A percentile compares a stretch with the other conserved stretches of the same genome.
phyloP scores from a whole-genome alignment of 2,113 vertebrate species.

The Coreoperca whiteheadi region DNA sequence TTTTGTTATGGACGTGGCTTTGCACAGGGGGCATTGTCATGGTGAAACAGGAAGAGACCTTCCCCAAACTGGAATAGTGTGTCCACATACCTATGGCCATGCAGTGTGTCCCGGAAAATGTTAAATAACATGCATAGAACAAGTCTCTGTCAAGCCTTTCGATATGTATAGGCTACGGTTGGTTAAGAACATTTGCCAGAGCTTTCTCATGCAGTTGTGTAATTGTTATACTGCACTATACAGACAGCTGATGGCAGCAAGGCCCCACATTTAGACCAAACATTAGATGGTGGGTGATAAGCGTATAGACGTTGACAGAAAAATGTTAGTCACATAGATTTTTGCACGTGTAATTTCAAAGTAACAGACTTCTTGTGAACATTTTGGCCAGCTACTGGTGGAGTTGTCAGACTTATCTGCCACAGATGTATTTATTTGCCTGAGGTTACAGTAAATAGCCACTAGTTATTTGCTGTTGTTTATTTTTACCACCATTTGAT shows the following conservation, averaged over 20 bases:
- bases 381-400: not conserved
- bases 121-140: not conserved
- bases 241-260: not conserved
- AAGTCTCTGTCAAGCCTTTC: not conserved
- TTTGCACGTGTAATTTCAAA: not conserved
- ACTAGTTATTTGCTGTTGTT: not conserved
- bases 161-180: too few relatives aligned
- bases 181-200: not conserved
- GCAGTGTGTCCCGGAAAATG: not conserved
- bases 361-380: not conserved
- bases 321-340: not conserved
- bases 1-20: not conserved
- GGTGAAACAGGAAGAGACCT: not conserved
- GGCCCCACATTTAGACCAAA: not conserved
- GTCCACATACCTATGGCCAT: not conserved
- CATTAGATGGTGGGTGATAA: not conserved
- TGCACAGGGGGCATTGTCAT: not conserved
- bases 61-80: not conserved
- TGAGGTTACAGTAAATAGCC: not conserved
- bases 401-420: not conserved
- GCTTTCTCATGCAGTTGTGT: slow-evolving; percentile 27
- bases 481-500: not conserved
- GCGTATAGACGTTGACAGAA: not conserved
- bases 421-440: not conserved
- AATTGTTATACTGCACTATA: not conserved